Base-by-base conservation (phyloP, 2,113 vertebrate genomes). In the Stigmatopora nigra region DNA sequence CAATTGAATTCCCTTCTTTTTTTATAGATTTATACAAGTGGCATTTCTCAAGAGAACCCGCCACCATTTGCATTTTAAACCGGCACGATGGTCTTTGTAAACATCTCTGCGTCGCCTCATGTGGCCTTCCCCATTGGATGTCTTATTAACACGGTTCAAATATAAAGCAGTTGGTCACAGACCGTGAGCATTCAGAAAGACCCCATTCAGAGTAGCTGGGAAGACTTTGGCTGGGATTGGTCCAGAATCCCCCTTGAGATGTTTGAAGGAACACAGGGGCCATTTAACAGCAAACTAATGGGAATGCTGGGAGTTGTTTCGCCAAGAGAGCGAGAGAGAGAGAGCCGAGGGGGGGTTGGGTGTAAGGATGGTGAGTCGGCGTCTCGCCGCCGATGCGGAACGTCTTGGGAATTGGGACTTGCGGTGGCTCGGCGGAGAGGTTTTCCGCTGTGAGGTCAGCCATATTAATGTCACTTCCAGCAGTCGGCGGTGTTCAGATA, bases 131-230 rank as follows among this genome's bases (percentile, higher is more conserved):
- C 70, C 61, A 57, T 41, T 69, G 70, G 78, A 83, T 58, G 56
- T 80, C 83, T 82, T 85, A 84, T 83, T 86, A 87, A 81, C 75
- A 75, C 73, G 68, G 73, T 75, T 68, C 68, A 79, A 84, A 83
- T 84, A 84, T 71, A 84, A 84, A 86, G 78, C 83, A 85, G 78
- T 69, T 41, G 78, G 84, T 88, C 84, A 84, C 87, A 88, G 75
- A 84, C 77, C 64, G 78, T 86, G 86, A 85, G 81, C 83, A 82
- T 74, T 84, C 68, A 87, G 82, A 87, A 89, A 84, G 86, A 75
- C 78, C 45, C 71, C 84, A 87, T 89, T 89, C 71, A 88, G 62
- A 55, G 49, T 63, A 71, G 70, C 60, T 55, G 66, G 82, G 78
- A 76, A 77, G 58, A 19, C 22, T 22, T 22, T 13, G 53, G 69